Evolutionary conservation across 2,797 vertebrate species (phyloP).

Genomic region (Cyclopterus lumpus): DNA sequence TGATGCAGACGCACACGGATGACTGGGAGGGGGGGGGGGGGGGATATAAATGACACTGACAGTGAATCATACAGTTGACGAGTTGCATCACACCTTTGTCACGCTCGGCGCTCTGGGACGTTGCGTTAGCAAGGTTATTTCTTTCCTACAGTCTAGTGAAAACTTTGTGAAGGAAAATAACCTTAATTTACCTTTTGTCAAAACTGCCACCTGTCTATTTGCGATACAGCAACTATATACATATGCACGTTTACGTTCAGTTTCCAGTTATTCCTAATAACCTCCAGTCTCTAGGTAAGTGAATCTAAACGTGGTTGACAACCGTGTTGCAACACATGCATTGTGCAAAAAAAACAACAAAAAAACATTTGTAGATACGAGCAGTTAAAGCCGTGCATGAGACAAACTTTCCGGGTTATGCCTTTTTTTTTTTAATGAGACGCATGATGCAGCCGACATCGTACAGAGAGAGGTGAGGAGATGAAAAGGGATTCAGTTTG

Average conservation of each 20-base stretch:
- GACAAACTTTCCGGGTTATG: slow-evolving; percentile 19
- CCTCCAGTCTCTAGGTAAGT: not conserved
- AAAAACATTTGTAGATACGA: not conserved
- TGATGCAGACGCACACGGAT: slow-evolving; percentile 44
- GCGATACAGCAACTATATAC: not conserved
- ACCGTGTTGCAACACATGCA: not conserved
- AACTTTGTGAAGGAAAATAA: not conserved
- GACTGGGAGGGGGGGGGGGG: no score
- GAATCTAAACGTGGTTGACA: not conserved
- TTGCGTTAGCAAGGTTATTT: not conserved
- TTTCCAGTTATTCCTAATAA: not conserved
- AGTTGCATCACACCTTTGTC: slow-evolving; percentile 36
- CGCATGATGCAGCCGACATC: not conserved
- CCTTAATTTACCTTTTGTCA: not conserved
- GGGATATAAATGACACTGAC: slow-evolving; percentile 53
- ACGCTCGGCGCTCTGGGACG: not conserved
- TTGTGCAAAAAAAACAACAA: not conserved
- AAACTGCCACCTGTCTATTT: not conserved
- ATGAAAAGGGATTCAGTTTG: no score
- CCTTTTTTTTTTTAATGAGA: slow-evolving; percentile 26
- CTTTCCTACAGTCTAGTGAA: not conserved
- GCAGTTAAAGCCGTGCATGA: slow-evolving; percentile 9
- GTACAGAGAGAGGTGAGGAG: no score
- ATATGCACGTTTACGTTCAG: not conserved
- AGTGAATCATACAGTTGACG: slow-evolving; percentile 49